These are phyloP conservation scores for Machimus rusticus DNA, from an alignment of 2,888 invertebrate genomes.

Conservation along the genomic window DNA sequence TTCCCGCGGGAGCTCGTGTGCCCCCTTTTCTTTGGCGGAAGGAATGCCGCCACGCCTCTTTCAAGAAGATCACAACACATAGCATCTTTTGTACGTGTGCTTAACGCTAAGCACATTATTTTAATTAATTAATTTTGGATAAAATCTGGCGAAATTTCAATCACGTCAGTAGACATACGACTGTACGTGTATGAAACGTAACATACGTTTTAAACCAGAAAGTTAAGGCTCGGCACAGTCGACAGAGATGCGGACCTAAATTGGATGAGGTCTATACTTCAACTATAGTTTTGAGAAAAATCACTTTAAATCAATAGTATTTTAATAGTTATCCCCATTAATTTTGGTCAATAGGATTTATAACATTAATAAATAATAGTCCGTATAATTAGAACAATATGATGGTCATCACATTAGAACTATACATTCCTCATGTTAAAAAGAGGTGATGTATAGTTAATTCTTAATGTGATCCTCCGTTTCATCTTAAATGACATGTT, in stretches of 20 bases:
- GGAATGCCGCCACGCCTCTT: not conserved
- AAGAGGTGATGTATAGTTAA: too few species aligned
- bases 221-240: not conserved
- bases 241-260: not conserved
- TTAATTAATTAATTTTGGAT: conserved; percentile 33
- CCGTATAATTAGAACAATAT: too few species aligned
- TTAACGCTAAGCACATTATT: conserved; percentile 7
- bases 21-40: not conserved
- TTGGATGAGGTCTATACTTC: not conserved
- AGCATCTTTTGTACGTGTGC: not conserved
- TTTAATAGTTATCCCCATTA: too few species aligned
- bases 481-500: too few species aligned
- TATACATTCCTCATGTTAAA: too few species aligned
- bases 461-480: too few species aligned
- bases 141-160: conserved; percentile 22
- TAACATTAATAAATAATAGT: too few species aligned
- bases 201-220: not conserved
- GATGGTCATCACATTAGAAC: too few species aligned
- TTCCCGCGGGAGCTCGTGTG: not conserved
- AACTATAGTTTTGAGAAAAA: too few species aligned
- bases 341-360: too few species aligned
- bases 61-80: not conserved
- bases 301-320: too few species aligned
- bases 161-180: not conserved
- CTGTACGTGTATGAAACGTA: not conserved